phyloP scores from a whole-genome alignment of 2,797 vertebrate genomes.

The Hyperoplus immaculatus region DNA sequence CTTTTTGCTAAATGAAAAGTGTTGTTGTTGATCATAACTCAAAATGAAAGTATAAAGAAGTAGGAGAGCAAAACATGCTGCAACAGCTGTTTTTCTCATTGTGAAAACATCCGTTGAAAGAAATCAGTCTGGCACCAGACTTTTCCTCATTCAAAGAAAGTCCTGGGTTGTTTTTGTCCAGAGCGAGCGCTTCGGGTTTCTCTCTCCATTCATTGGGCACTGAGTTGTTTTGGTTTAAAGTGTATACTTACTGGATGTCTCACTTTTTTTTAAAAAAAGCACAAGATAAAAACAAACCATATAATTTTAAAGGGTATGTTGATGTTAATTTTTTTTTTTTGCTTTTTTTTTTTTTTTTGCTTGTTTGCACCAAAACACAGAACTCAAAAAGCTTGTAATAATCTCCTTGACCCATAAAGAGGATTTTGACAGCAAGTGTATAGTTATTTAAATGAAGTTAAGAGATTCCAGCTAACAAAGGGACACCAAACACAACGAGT shows the following conservation, averaged over 20 bases:
- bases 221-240: slow-evolving; percentile 59
- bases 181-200: slow-evolving; percentile 25
- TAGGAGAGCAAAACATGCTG: neutral
- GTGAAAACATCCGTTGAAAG: slow-evolving; percentile 50
- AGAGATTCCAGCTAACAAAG: slow-evolving; percentile 30
- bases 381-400: neutral
- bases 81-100: slow-evolving; percentile 41
- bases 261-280: no score
- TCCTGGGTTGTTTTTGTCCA: slow-evolving; percentile 60
- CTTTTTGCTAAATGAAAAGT: neutral
- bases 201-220: slow-evolving; percentile 62
- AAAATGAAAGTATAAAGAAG: neutral
- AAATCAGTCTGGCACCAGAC: neutral
- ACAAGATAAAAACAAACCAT: neutral
- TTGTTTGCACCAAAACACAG: neutral
- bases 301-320: neutral
- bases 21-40: neutral
- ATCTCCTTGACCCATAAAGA: slow-evolving; percentile 17
- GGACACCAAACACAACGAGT: slow-evolving; percentile 10
- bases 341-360: neutral
- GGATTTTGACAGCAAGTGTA: slow-evolving; percentile 9
- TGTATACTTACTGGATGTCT: neutral
- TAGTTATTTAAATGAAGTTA: slow-evolving; percentile 33
- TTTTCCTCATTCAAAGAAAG: slow-evolving; percentile 26
- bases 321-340: neutral